Percentiles rank a stretch among this genome's conserved stretches.
phyloP scores from a whole-genome alignment of 1,140 invertebrate genomes.

The Calephelis virginiensis region DNA sequence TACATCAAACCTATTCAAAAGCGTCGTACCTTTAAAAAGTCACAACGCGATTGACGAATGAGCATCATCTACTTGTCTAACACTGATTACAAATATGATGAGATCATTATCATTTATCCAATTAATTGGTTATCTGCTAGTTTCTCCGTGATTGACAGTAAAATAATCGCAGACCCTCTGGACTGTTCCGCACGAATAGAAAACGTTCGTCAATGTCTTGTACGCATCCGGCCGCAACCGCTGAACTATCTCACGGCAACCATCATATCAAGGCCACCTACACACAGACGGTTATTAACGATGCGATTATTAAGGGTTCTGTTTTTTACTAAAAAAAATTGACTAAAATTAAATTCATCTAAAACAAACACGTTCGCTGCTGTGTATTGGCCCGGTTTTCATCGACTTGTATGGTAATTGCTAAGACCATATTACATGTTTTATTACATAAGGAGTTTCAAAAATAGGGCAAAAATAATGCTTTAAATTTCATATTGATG shows the following conservation, averaged over 20 bases:
- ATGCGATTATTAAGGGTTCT: neutral
- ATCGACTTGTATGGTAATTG: too few species aligned
- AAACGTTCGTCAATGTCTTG: constrained; percentile 21
- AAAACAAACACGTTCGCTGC: too few species aligned
- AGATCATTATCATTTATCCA: constrained; percentile 8
- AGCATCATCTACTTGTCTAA: neutral
- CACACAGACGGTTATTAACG: neutral
- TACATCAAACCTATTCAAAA: too few species aligned
- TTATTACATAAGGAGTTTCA: too few species aligned
- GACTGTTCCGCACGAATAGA: constrained; percentile 17
- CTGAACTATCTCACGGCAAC: constrained; percentile 18
- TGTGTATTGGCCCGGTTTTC: too few species aligned
- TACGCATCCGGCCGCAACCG: constrained; percentile 12
- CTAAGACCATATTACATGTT: too few species aligned
- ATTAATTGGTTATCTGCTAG: constrained; percentile 1
- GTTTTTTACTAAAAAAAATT: too few species aligned
- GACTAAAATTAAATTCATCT: too few species aligned
- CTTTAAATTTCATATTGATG: too few species aligned
- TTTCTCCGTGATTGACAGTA: constrained; percentile 15
- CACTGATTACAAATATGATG: constrained; percentile 1
- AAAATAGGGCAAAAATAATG: too few species aligned
- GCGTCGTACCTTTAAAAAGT: neutral
- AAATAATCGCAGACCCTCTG: constrained; percentile 13
- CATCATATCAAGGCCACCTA: neutral
- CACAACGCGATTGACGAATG: neutral